A percentile compares a stretch with the other conserved stretches of the same genome.
These are phyloP conservation scores for Laothoe populi DNA, from an alignment of 2,888 invertebrate species.

Conservation along the genomic window DNA sequence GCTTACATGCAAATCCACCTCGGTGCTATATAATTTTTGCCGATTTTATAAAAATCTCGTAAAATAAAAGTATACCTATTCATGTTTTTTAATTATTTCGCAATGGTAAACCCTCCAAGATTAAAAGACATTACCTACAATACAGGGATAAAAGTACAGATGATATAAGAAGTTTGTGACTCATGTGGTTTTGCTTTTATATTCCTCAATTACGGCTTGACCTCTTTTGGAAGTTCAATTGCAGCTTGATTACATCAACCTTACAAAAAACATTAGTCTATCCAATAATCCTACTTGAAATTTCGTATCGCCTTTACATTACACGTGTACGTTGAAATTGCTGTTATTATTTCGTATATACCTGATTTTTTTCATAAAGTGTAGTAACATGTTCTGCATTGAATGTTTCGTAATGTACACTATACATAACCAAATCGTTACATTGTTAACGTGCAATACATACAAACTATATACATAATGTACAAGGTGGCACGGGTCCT, in stretches of 20 bases:
- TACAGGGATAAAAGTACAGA: no score
- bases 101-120: no score
- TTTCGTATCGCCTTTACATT: not conserved
- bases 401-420: constrained; percentile 29
- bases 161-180: no score
- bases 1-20: no score
- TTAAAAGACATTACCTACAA: no score
- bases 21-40: no score
- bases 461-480: constrained; percentile 29
- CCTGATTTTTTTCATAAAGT: constrained; percentile 4
- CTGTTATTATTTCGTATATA: not conserved
- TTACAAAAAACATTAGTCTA: not conserved
- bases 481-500: constrained; percentile 29
- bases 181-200: no score
- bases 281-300: not conserved
- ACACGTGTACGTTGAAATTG: not conserved
- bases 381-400: constrained; percentile 15
- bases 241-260: not conserved
- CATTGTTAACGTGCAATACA: constrained; percentile 23
- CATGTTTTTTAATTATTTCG: no score
- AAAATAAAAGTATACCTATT: no score
- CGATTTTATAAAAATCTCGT: no score
- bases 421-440: constrained; percentile 35
- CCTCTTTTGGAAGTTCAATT: not conserved
- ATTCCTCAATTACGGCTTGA: no score